phyloP scores from a whole-genome alignment of 2,888 invertebrate genomes.

The Apeira syringaria region DNA sequence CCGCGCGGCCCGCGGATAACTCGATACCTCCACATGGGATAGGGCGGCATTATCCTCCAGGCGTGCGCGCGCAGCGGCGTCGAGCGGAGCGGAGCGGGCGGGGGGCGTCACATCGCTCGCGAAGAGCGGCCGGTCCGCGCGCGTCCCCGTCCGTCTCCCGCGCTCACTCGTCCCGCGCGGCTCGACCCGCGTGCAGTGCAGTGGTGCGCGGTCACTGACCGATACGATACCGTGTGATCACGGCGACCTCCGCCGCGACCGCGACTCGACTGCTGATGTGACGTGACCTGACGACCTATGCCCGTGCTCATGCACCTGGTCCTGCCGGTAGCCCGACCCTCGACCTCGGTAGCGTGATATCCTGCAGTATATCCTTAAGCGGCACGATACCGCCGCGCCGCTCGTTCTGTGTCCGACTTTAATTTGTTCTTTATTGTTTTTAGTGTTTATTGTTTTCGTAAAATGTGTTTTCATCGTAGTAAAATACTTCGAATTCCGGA shows the following conservation, averaged over 20 bases:
- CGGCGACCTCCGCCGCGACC: conserved; percentile 42
- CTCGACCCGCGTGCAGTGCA: too few species aligned
- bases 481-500: conserved; percentile 51
- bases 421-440: conserved; percentile 77
- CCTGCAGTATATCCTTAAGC: conserved; percentile 62
- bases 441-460: conserved; percentile 74
- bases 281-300: conserved; percentile 33
- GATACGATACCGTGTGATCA: conserved; percentile 47
- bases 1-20: conserved; percentile 64
- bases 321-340: conserved; percentile 61
- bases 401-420: conserved; percentile 65
- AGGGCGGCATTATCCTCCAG: conserved; percentile 76
- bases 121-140: conserved; percentile 77
- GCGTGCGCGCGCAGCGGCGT: conserved; percentile 78
- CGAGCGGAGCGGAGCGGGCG: conserved; percentile 76
- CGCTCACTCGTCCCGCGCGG: conserved; percentile 44
- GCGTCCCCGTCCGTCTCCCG: conserved; percentile 54
- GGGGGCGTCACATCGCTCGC: conserved; percentile 79
- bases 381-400: conserved; percentile 59
- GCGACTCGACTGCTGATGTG: conserved; percentile 30
- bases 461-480: conserved; percentile 64
- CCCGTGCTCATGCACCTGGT: conserved; percentile 43
- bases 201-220: conserved; percentile 71
- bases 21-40: conserved; percentile 77
- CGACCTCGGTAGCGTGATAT: conserved; percentile 69